Evolutionary conservation across 2,797 vertebrate species (phyloP), one percentile per base, ranked within the genome.

Genomic region (Propithecus perrieri): DNA sequence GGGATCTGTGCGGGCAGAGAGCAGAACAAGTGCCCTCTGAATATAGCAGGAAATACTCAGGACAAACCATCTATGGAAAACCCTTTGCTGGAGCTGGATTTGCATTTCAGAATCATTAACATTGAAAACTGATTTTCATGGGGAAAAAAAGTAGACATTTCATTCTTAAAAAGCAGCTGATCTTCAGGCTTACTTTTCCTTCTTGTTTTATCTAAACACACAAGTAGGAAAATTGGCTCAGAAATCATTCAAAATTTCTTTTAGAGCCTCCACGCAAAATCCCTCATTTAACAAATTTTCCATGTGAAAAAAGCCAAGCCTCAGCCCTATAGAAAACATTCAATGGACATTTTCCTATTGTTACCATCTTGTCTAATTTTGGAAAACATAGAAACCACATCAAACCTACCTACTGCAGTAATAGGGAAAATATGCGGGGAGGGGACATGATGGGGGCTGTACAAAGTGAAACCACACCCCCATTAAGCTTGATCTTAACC

Each of bases 181-280:
- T 90, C 48, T 38, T 93, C 7, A 80, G 81, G 18, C 18, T 65
- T 88, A 9, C 26, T 59, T 89, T 95, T 90, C 35, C 17, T 88
- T 59, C n/a, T 38, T 76, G 14, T 41, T 91, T 92, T 81, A 90
- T 87, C 74, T 94, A 76, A 80, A 94, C 43, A 84, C 5, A 89
- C 38, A 84, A 26, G 13, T 35, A 93, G 50, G 9, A 89, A 97
- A 94, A 20, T 89, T 96, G 84, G 59, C 79, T 91, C 84, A 67
- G n/a, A 93, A 87, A 91, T 91, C 15, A 24, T 85, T 94, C 71
- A 85, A 89, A 92, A 88, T 38, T 88, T 94, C 74, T 95, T 94
- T 96, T 96, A 95, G 61, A 91, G 28, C 69, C 28, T 76, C 57
- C 38, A 26, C 13, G 80, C 57, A 57, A 81, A 96, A 95, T 57